Base-by-base conservation (phyloP, 2,888 invertebrate species). In the Tachina grossa region DNA sequence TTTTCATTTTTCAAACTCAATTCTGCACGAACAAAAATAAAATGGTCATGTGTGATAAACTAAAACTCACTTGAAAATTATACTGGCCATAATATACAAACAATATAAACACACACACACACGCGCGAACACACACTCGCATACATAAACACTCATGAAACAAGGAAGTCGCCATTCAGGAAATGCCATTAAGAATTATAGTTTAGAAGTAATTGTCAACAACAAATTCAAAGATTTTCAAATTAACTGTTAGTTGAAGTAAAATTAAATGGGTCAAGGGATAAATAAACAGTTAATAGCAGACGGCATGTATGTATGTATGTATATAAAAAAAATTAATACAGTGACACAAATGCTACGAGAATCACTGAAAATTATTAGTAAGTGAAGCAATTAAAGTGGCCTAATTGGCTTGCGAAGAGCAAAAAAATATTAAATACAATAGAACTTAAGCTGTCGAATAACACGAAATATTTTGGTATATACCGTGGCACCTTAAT, bases 21-120 rank as follows among this genome's bases (percentile, higher is more conserved):
- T 51, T 51, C 51, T 49, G 63, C 63, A 51, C 47, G 47, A 43
- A 47, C 75, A 65, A 31, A 51, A 53, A 41, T 9, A 51, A 63
- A 72, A 39, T 55, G 22, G 68, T 80, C 55, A 19, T 59, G 71
- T 69, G 61, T 57, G 59, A 59, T 68, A 68, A 68, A 77, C 57
- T 68, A 31, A 31, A 31, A 45, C 2, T 55, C 47, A 65, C 55
- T 16, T 13, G 2, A 14, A 53, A 71, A 51, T 43, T 22, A 19
- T 68, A 49, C 51, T 68, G 68, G 59, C 43, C 14, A 13, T 51
- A 19, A 45, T 51, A 41, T 68, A 6, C 43, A 41, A 11, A 1
- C 31, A 31, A 31, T 31, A 31, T 2, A 31, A 31, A 31, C 6
- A 31, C 31, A 31, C 6, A 0, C 31, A 31, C 0, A 31, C 31